Base-by-base conservation (phyloP, 1,140 invertebrate genomes). In the Neodiprion virginianus region DNA sequence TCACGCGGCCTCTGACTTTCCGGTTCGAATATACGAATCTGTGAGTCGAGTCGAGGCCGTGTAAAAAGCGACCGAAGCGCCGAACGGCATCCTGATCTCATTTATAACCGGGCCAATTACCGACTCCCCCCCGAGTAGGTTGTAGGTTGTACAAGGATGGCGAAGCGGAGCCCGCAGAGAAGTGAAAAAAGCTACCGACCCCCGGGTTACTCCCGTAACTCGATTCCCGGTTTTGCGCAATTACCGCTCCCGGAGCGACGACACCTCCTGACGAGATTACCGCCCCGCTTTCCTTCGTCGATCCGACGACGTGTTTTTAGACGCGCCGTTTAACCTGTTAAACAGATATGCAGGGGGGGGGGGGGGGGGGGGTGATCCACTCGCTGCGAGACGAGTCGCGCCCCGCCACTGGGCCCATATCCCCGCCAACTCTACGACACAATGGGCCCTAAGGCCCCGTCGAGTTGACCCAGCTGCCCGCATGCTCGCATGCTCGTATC, bases 41-140 rank as follows among this genome's bases (percentile, higher is more conserved):
- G 28, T 40, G 28, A 61, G 53, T 14, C 11, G 53, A 61, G 53
- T 7, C 53, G 53, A 61, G 53, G 53, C 11, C 8, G 28, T 61
- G n/a, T 61, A 61, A 61, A 61, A 61, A 61, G 53, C n/a, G 28
- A 40, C 28, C 5, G 53, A 12, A 17, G 53, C 53, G 53, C n/a
- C 53, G 11, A 14, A 61, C 53, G 28, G n/a, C 53, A 61, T 61
- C 53, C 53, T 61, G 53, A 61, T 61, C 53, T 61, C 53, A 61
- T 61, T 61, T 61, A 61, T 61, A 61, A 61, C 53, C 53, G 53
- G 53, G 53, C 53, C 53, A 61, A 61, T 8, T 61, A 61, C 53
- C 53, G 53, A 61, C 53, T 12, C 5, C 11, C 2, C 28, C 28
- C 28, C 28, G 28, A 40, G 28, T 40, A 21, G 17, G 17, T 21